Evolutionary conservation across 1,140 invertebrate species (phyloP), one percentile per base, ranked within the genome.

Genomic region (Nylanderia fulva): DNA sequence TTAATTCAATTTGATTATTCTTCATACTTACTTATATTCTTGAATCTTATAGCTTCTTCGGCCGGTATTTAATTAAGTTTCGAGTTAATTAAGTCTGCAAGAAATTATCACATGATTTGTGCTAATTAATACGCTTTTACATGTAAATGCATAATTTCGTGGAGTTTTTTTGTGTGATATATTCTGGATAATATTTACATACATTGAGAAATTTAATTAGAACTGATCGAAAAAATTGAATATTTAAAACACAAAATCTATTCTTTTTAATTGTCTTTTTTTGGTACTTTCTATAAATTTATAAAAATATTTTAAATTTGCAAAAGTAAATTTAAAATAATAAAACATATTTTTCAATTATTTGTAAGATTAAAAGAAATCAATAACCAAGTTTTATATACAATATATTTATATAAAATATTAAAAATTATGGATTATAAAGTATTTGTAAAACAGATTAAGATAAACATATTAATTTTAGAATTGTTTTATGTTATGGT

Each of bases 1-100:
- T 79, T 24, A 77, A 77, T 66, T 39, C 9, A 15, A 79, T 56
- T 33, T n/a, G 45, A 79, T 79, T 33, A 29, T 79, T 24, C 15
- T 54, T 79, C n/a, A n/a, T n/a, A n/a, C n/a, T n/a, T n/a, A n/a
- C n/a, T n/a, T n/a, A n/a, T 54, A 54, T 66, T 13, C 21, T 52
- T 21, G 13, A 77, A 5, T 66, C 29, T 36, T 33, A 9, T 5
- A n/a, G 21, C 21, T 54, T 27, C 29, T 9, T 21, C 15, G 9
- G 2, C 6, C 15, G 21, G 15, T 9, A 9, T 5, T 79, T 79
- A 68, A 79, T 79, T 68, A 79, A 79, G 45, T 68, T 68, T 54
- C 21, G 29, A 66, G 29, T 36, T 21, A 66, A 54, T 76, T 76
- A 76, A 33, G 5, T 9, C 27, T 27, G 39, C 27, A 24, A 27